Evolutionary conservation across 1,140 invertebrate species (phyloP), one percentile per base, ranked within the genome.

Genomic region (Helicoverpa armigera): DNA sequence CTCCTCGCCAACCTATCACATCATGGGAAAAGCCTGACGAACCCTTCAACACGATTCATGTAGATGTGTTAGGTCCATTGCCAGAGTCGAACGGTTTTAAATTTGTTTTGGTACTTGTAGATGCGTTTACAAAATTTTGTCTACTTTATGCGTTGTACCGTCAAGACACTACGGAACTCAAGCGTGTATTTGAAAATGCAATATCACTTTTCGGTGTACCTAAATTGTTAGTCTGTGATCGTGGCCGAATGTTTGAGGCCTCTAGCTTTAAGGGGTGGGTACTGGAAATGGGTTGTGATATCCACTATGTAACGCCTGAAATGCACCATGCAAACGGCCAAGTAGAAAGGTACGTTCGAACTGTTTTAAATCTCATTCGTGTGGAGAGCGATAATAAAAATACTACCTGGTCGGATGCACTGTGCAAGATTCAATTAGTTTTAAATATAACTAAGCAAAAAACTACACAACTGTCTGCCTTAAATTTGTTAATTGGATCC

Each of bases 281-380:
- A 14, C 3, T 2, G n/a, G 16, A 75, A 11, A 13, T 75, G 3
- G 73, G 73, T 50, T 18, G 31, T 50, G 43, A 75, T 9, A 13
- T 75, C 1, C 56, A 75, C 50, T 75, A 11, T 35, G 13, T 75
- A 50, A 63, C 58, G 5, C 31, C 58, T 23, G 73, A 75, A 63
- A 75, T 75, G 73, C 58, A 75, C 7, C 56, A 50, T 16, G 54
- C 4, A 3, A 75, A 75, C 31, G 73, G 73, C 1, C 73, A 75
- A 51, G 56, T 75, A 3, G 73, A 75, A 31, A 13, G 73, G 14
- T 63, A 75, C 18, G 16, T 14, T 61, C 58, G 56, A 13, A 75
- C 73, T 3, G 56, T 75, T 7, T 11, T 75, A 13, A 75, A 75
- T 16, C 48, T 75, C 31, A 50, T 75, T 48, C 14, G 73, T 12